Evolutionary conservation across 2,888 invertebrate species (phyloP).

Genomic region (Megamerina dolium): DNA sequence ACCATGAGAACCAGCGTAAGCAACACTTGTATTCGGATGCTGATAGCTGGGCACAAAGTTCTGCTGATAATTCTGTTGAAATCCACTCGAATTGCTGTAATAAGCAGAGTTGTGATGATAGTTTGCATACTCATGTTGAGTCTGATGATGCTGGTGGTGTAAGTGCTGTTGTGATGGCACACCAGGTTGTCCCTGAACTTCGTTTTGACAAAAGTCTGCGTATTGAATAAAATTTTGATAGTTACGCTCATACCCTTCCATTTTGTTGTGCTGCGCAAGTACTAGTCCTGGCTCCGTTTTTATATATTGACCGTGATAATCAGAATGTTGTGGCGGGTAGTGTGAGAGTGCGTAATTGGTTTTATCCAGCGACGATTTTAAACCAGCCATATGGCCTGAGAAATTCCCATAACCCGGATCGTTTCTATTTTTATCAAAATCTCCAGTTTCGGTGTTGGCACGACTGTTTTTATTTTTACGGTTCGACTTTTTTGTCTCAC

Average conservation of each 20-base stretch:
- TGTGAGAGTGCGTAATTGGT: slow-evolving; percentile 31
- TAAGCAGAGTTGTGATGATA: slow-evolving; percentile 41
- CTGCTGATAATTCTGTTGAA: slow-evolving; percentile 46
- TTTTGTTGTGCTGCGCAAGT: slow-evolving; percentile 45
- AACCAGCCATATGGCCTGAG: slow-evolving; percentile 22
- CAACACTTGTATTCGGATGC: slow-evolving; percentile 31
- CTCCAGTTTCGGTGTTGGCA: slow-evolving; percentile 30
- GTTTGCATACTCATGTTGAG: slow-evolving; percentile 29
- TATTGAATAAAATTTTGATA: slow-evolving; percentile 51
- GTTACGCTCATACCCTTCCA: slow-evolving; percentile 50
- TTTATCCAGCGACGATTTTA: slow-evolving; percentile 26
- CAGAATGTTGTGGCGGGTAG: slow-evolving; percentile 28
- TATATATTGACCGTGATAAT: slow-evolving; percentile 43
- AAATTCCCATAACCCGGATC: slow-evolving; percentile 45
- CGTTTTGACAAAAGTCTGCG: slow-evolving; percentile 49
- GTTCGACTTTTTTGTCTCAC: slow-evolving; percentile 31
- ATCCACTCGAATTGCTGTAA: slow-evolving; percentile 40
- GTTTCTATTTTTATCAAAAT: slow-evolving; percentile 45
- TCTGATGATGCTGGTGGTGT: slow-evolving; percentile 38
- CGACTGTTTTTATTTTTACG: slow-evolving; percentile 39
- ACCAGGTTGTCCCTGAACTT: slow-evolving; percentile 41
- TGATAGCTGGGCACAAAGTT: slow-evolving; percentile 45
- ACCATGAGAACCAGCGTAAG: slow-evolving; percentile 32
- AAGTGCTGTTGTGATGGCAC: slow-evolving; percentile 15
- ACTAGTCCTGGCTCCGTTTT: slow-evolving; percentile 47